A percentile compares a stretch with the other conserved stretches of the same genome.
These are phyloP conservation scores for Calliscelio sp. DNA, from an alignment of 2,888 invertebrate species.

Conservation along the genomic window DNA sequence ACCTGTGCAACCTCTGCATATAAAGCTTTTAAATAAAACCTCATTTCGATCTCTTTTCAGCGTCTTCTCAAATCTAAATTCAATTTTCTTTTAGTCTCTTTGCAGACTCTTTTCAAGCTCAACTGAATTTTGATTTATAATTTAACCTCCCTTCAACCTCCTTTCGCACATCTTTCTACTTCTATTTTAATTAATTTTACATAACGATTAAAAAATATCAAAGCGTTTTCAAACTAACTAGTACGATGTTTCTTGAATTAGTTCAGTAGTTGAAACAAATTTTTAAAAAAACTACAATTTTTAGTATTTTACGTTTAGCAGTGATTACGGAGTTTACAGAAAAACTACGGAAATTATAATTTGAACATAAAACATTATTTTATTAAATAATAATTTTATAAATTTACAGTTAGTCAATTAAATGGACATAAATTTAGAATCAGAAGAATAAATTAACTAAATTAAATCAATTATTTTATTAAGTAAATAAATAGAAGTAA, in stretches of 20 bases:
- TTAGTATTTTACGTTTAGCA: slow-evolving; percentile 10
- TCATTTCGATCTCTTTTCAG: too few relatives aligned
- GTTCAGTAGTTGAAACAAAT: slow-evolving; percentile 10
- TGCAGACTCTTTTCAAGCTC: too few relatives aligned
- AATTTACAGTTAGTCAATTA: slow-evolving; percentile 2
- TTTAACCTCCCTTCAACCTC: too few relatives aligned
- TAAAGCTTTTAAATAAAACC: too few relatives aligned
- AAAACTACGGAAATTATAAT: slow-evolving; percentile 8
- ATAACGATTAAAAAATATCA: not conserved
- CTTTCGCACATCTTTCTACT: too few relatives aligned
- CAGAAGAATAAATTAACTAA: not conserved
- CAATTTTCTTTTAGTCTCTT: too few relatives aligned
- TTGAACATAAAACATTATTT: slow-evolving; percentile 11
- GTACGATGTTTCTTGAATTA: not conserved
- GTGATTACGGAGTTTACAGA: slow-evolving; percentile 15
- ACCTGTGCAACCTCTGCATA: too few relatives aligned
- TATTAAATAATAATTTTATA: slow-evolving; percentile 1
- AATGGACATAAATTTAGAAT: not conserved
- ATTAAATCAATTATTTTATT: not conserved
- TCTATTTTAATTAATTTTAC: too few relatives aligned
- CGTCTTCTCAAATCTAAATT: too few relatives aligned
- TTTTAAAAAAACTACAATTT: slow-evolving; percentile 15
- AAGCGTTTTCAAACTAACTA: not conserved
- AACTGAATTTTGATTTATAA: too few relatives aligned
- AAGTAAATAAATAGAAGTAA: not conserved